These are phyloP conservation scores for Chrysaora quinquecirrha DNA, from an alignment of 30 jellyfish, hydroid and myxozoan species.

Conservation along the genomic window DNA sequence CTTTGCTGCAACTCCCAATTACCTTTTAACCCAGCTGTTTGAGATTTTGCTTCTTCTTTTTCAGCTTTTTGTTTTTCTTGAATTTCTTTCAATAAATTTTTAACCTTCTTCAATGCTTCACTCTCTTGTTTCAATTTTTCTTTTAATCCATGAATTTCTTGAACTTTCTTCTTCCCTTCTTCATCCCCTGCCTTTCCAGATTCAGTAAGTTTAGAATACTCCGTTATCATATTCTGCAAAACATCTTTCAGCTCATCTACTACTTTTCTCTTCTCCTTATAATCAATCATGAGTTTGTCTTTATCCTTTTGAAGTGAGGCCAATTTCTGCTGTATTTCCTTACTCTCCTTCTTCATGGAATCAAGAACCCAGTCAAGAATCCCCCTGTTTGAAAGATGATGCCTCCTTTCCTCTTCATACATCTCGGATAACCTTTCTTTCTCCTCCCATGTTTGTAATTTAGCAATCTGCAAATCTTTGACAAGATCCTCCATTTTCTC, in stretches of 20 bases:
- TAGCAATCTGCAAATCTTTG: slow-evolving; percentile 85
- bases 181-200: slow-evolving; percentile 87
- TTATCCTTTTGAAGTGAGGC: slow-evolving; percentile 88
- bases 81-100: slow-evolving; percentile 83
- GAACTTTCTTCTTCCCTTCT: slow-evolving; percentile 90
- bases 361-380: slow-evolving; percentile 92
- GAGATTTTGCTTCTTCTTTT: slow-evolving; percentile 92
- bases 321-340: slow-evolving; percentile 82
- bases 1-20: slow-evolving; percentile 85
- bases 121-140: slow-evolving; percentile 89
- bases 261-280: slow-evolving; percentile 82
- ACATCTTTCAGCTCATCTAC: slow-evolving; percentile 87
- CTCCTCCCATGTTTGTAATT: slow-evolving; percentile 96
- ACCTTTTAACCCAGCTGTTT: slow-evolving; percentile 78
- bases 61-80: slow-evolving; percentile 91
- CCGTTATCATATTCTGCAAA: slow-evolving; percentile 81
- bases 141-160: slow-evolving; percentile 89
- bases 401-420: slow-evolving; percentile 91
- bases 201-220: slow-evolving; percentile 84
- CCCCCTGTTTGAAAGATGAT: slow-evolving; percentile 90
- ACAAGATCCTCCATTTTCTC: slow-evolving; percentile 85
- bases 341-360: slow-evolving; percentile 86
- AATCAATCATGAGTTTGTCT: slow-evolving; percentile 88
- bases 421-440: slow-evolving; percentile 85
- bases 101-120: slow-evolving; percentile 81